A percentile compares a stretch with the other conserved stretches of the same genome.
These are phyloP conservation scores for Hippotragus niger DNA, from an alignment of 2,113 vertebrate species.

Conservation along the genomic window DNA sequence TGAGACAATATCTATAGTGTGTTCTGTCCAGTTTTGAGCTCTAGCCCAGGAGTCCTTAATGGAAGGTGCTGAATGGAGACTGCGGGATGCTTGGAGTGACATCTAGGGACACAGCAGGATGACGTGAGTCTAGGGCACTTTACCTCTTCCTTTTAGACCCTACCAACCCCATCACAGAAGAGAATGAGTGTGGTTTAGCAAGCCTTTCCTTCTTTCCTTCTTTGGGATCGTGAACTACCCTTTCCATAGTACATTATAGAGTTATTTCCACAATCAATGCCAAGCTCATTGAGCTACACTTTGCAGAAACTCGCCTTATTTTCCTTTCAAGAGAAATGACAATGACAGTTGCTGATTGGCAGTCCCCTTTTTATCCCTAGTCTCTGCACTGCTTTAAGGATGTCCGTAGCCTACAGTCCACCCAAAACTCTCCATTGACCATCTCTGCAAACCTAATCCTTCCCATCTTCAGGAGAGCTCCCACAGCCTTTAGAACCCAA, in stretches of 20 bases:
- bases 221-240: not conserved
- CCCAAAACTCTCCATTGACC: accelerated
- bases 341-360: too few species aligned
- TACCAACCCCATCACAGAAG: not conserved
- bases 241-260: not conserved
- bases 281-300: not conserved
- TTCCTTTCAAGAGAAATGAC: not conserved
- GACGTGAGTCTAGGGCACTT: accelerated
- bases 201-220: not conserved
- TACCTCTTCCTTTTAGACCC: not conserved
- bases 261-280: not conserved
- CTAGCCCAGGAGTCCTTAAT: not conserved
- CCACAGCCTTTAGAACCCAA: not conserved
- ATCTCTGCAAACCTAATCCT: not conserved
- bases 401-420: accelerated
- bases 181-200: not conserved
- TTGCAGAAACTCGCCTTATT: not conserved
- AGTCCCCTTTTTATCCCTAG: not conserved
- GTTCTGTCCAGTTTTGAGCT: not conserved
- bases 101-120: not conserved
- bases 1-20: not conserved
- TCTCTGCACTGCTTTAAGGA: not conserved
- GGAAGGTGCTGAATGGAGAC: accelerated
- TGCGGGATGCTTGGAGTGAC: accelerated
- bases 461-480: not conserved